Conservation (phyloP, 1,140 invertebrate genomes). For the Tyrophagus putrescentiae region DNA sequence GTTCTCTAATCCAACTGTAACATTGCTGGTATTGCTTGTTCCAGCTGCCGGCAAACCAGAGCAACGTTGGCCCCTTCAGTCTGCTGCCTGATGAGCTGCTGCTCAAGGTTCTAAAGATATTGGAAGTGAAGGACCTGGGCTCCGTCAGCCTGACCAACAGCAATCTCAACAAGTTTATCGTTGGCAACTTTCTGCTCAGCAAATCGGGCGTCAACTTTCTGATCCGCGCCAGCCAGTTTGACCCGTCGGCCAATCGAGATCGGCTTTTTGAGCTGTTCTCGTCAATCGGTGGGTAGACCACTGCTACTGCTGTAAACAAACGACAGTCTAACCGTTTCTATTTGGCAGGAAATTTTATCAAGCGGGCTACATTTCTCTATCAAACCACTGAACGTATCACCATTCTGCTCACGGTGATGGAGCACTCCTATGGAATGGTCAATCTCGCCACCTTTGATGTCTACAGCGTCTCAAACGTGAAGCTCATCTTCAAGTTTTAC, state of each 20-base stretch:
- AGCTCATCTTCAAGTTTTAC: not conserved
- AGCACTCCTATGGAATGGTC: not conserved
- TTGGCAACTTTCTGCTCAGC: not conserved
- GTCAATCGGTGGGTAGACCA: not conserved
- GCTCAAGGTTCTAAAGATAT: not conserved
- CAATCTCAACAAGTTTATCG: not conserved
- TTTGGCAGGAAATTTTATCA: too few relatives aligned
- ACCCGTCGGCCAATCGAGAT: not conserved
- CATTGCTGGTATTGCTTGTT: too few relatives aligned
- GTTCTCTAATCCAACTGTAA: too few relatives aligned
- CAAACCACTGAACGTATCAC: not conserved
- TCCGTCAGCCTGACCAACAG: not conserved
- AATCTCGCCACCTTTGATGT: not conserved
- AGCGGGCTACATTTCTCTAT: conserved; percentile 1
- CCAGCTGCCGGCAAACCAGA: too few relatives aligned
- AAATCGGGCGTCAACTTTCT: not conserved
- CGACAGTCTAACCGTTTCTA: too few relatives aligned
- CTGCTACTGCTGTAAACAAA: too few relatives aligned
- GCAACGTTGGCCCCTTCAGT: not conserved
- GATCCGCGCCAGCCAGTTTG: not conserved
- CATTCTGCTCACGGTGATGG: not conserved
- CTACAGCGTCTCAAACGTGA: not conserved
- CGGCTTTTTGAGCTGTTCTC: not conserved
- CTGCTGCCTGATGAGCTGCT: not conserved
- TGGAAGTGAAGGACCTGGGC: not conserved